Evolutionary conservation across 2,797 vertebrate species (phyloP).

Genomic region (Coccyzus lansbergi): DNA sequence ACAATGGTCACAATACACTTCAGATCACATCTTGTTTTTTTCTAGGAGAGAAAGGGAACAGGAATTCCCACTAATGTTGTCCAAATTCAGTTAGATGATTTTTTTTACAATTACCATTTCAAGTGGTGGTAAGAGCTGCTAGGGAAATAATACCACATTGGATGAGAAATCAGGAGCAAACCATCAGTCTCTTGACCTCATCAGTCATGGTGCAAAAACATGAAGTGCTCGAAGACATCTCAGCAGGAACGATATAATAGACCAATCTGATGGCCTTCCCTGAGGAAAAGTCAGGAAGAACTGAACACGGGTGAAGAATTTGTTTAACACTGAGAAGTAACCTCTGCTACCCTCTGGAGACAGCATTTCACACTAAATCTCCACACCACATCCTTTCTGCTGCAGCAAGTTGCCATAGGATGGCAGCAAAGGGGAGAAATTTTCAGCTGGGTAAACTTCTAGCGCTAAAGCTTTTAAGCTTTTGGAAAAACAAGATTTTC

Average conservation of each 20-base stretch:
- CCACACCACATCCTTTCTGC: neutral
- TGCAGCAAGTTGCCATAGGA: conserved; percentile 5
- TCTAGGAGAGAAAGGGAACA: neutral
- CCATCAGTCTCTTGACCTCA: neutral
- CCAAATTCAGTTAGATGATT: neutral
- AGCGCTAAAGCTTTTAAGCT: neutral
- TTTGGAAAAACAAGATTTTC: neutral
- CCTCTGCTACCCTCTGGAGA: conserved; percentile 46
- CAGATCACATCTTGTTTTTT: neutral
- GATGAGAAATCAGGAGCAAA: neutral
- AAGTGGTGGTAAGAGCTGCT: neutral
- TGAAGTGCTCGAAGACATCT: neutral
- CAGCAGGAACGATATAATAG: neutral
- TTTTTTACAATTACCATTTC: neutral
- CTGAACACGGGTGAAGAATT: neutral
- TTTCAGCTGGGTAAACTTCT: neutral
- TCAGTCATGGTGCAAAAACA: neutral
- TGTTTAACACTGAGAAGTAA: neutral
- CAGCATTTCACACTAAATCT: conserved; percentile 9
- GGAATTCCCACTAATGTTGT: neutral
- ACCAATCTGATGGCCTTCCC: neutral
- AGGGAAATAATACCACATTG: neutral
- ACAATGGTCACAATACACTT: neutral
- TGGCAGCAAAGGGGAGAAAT: conserved; percentile 49
- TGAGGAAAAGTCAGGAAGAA: neutral